phyloP scores from a whole-genome alignment of 2,888 invertebrate genomes.

The Lacanobia oleracea region DNA sequence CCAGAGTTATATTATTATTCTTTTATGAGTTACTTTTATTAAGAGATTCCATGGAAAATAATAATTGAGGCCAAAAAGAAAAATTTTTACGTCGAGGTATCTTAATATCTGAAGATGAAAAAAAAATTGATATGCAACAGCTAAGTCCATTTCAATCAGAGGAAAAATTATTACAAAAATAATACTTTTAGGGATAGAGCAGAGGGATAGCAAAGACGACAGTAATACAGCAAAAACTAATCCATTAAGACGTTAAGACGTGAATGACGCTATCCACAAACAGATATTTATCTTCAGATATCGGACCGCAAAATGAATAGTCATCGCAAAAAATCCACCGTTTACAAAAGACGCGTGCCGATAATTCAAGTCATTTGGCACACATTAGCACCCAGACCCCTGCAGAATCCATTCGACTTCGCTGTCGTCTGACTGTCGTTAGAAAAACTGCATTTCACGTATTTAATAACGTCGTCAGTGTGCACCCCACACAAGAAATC shows the following conservation, averaged over 20 bases:
- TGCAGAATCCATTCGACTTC: conserved; percentile 62
- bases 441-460: conserved; percentile 89
- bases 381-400: conserved; percentile 76
- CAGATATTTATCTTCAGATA: conserved; percentile 48
- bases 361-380: conserved; percentile 80
- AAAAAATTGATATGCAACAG: too few relatives aligned
- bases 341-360: conserved; percentile 67
- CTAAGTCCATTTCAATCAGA: too few relatives aligned
- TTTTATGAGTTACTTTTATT: too few relatives aligned
- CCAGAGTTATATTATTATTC: conserved; percentile 7
- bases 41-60: too few relatives aligned
- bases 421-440: conserved; percentile 76
- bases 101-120: too few relatives aligned
- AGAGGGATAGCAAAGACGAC: background rate
- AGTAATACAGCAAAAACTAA: conserved; percentile 34
- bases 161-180: too few relatives aligned
- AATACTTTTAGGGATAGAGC: background rate
- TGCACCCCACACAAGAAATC: conserved; percentile 84
- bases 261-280: conserved; percentile 52
- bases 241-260: conserved; percentile 31
- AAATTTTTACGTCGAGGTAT: too few relatives aligned
- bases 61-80: too few relatives aligned
- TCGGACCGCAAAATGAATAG: conserved; percentile 51
- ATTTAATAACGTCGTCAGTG: conserved; percentile 87
- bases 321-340: conserved; percentile 60